Evolutionary conservation across 2,888 invertebrate species (phyloP).

Genomic region (Fragum whitleyi): DNA sequence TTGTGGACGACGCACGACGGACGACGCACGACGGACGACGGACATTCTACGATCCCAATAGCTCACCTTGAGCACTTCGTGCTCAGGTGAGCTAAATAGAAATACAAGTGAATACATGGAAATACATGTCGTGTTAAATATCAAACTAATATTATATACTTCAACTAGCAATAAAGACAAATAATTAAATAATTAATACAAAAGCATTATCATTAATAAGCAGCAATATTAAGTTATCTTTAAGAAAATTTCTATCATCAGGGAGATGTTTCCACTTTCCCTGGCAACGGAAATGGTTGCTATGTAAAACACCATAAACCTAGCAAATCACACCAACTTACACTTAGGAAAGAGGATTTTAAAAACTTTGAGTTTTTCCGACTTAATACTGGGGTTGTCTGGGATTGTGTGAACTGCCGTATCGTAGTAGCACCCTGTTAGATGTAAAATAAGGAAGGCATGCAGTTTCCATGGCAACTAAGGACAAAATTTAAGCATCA

Average conservation of each 20-base stretch:
- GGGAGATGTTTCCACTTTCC: not conserved
- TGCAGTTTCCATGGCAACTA: constrained; percentile 62
- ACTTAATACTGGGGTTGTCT: constrained; percentile 79
- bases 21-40: no score
- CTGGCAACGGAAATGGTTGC: constrained; percentile 24
- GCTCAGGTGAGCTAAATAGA: no score
- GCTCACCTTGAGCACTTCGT: no score
- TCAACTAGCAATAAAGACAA: constrained; percentile 2
- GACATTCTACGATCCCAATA: no score
- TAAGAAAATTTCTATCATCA: constrained; percentile 9
- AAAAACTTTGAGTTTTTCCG: constrained; percentile 83
- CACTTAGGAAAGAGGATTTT: constrained; percentile 79
- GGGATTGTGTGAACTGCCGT: constrained; percentile 75
- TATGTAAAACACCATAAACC: constrained; percentile 22
- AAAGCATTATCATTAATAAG: constrained; percentile 13
- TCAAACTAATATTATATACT: not conserved
- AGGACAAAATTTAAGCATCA: constrained; percentile 31
- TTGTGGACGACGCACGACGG: no score
- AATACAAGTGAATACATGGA: no score
- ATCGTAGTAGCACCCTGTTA: constrained; percentile 79
- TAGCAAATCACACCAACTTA: constrained; percentile 73
- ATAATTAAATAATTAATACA: not conserved
- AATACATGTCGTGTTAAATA: not conserved
- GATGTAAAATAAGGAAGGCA: constrained; percentile 67
- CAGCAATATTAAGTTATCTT: not conserved